A percentile compares a stretch with the other conserved stretches of the same genome.
Conservation (phyloP, 2,888 invertebrate genomes). For the Acleris laterana region DNA sequence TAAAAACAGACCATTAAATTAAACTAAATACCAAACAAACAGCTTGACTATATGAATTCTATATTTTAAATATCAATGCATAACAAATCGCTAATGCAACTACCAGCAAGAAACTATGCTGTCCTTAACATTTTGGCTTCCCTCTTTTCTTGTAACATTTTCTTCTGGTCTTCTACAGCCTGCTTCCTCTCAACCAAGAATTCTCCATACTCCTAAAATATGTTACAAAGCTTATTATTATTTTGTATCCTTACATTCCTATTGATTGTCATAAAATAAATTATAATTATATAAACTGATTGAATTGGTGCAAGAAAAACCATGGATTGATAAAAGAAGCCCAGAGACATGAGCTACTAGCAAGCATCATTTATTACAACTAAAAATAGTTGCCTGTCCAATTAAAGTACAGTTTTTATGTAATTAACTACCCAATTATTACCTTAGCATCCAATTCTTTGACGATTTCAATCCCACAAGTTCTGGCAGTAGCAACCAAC, state of each 20-base stretch:
- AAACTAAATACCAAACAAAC: conserved; percentile 3
- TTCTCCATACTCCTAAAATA: conserved; percentile 88
- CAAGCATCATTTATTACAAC: no score
- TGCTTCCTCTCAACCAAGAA: conserved; percentile 91
- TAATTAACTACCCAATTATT: conserved; percentile 23
- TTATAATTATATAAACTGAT: no score
- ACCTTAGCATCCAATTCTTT: conserved; percentile 88
- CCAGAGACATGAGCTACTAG: no score
- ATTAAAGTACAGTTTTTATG: no score
- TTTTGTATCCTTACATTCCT: background rate
- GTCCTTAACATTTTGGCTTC: conserved; percentile 96
- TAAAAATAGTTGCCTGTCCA: no score
- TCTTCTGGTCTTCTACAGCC: conserved; percentile 89
- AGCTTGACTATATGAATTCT: conserved; percentile 11
- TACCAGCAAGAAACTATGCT: conserved; percentile 57
- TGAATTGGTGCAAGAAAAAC: no score
- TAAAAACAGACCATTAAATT: background rate
- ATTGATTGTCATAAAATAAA: no score
- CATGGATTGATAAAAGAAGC: no score
- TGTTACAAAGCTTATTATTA: background rate
- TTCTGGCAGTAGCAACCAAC: conserved; percentile 90
- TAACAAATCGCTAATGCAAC: conserved; percentile 31
- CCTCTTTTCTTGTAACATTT: conserved; percentile 91
- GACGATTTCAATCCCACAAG: conserved; percentile 94
- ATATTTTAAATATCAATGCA: conserved; percentile 28